Conservation (phyloP, 2,113 vertebrate genomes). For the Alouatta palliata region DNA sequence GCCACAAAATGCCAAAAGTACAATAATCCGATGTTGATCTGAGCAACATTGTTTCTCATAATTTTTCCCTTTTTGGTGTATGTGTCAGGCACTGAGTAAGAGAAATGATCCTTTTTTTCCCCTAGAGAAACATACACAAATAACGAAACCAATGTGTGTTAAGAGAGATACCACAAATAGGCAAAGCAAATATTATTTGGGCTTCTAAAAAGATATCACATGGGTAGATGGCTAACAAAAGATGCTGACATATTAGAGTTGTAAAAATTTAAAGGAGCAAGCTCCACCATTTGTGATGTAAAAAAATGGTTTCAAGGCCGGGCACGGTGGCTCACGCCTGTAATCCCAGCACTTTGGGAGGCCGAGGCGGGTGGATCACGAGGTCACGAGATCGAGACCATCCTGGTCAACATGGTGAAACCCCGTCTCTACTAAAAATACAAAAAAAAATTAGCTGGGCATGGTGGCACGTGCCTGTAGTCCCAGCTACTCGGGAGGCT, state of each 20-base stretch:
- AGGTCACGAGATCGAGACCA: too few species aligned
- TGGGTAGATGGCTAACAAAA: slow-evolving; percentile 24
- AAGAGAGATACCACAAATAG: slow-evolving; percentile 48
- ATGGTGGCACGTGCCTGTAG: too few species aligned
- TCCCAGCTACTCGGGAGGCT: too few species aligned
- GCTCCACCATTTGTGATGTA: not conserved
- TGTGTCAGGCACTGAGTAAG: not conserved
- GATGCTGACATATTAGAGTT: not conserved
- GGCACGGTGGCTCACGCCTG: too few species aligned
- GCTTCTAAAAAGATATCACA: slow-evolving; percentile 33
- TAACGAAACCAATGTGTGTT: slow-evolving; percentile 50
- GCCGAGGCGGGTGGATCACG: too few species aligned
- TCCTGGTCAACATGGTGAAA: too few species aligned
- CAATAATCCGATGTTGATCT: slow-evolving; percentile 6
- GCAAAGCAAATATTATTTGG: slow-evolving; percentile 45
- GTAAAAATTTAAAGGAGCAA: not conserved
- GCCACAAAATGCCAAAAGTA: slow-evolving; percentile 46
- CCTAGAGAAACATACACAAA: slow-evolving; percentile 22
- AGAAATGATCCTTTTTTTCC: not conserved
- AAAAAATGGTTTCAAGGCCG: not conserved
- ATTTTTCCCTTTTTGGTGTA: slow-evolving; percentile 57
- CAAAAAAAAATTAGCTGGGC: too few species aligned
- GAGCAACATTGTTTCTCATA: slow-evolving; percentile 43
- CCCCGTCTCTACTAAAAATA: too few species aligned
- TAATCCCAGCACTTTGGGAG: too few species aligned